These are phyloP conservation scores for Tragulus kanchil DNA, from an alignment of 2,113 vertebrate genomes.

Conservation along the genomic window DNA sequence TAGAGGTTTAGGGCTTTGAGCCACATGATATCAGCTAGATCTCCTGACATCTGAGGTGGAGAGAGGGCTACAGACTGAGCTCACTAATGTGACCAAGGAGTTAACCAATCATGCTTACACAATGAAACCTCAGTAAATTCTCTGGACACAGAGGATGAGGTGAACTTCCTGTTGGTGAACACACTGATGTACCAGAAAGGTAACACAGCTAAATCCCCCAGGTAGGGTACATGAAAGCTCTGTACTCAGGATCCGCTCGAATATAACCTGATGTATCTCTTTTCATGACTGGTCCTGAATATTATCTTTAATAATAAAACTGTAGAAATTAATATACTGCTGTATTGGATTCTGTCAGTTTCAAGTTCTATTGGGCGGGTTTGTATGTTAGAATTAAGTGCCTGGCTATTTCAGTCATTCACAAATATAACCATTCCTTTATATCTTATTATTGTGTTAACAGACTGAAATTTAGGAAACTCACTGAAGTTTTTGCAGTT, in stretches of 20 bases:
- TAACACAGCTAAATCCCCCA: neutral
- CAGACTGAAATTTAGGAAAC: no score
- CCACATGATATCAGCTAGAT: neutral
- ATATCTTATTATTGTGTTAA: neutral
- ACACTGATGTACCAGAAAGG: neutral
- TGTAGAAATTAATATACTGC: no score
- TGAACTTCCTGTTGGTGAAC: neutral
- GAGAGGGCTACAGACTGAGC: neutral
- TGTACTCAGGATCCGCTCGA: neutral
- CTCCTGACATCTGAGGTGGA: neutral
- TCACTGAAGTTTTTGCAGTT: no score
- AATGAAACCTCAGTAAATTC: neutral
- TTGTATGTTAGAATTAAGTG: conserved; percentile 55
- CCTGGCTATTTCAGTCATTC: conserved; percentile 47
- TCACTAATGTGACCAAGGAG: neutral
- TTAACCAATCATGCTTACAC: neutral
- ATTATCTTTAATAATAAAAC: neutral
- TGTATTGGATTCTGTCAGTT: conserved; percentile 22
- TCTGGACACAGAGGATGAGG: neutral
- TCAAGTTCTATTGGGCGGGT: conserved; percentile 21
- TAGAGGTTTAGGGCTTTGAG: neutral
- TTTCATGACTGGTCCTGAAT: neutral
- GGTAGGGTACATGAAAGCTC: neutral
- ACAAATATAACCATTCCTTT: neutral
- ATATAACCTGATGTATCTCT: neutral